A percentile compares a stretch with the other conserved stretches of the same genome.
Evolutionary conservation across 2,888 invertebrate species (phyloP).

Genomic region (Nasonovia ribisnigri): DNA sequence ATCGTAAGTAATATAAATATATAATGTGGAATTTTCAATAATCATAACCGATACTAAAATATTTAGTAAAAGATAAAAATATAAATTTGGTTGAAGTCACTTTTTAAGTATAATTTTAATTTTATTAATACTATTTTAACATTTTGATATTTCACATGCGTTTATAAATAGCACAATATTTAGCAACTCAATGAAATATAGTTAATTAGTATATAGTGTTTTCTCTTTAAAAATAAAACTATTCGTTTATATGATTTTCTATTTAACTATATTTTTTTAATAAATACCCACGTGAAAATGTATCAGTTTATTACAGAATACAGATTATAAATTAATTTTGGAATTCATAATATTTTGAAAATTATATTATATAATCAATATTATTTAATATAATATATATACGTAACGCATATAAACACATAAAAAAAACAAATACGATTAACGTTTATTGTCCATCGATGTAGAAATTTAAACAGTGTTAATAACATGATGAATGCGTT

Average conservation of each 20-base stretch:
- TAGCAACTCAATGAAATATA: neutral
- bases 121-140: neutral
- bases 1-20: too few relatives aligned
- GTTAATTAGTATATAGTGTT: too few relatives aligned
- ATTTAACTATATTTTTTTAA: neutral
- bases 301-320: neutral
- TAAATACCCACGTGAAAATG: neutral
- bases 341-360: neutral
- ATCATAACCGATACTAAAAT: too few relatives aligned
- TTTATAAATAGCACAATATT: neutral
- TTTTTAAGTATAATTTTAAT: too few relatives aligned
- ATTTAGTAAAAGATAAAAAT: too few relatives aligned
- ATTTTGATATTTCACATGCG: neutral
- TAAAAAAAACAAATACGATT: neutral
- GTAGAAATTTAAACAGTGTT: neutral
- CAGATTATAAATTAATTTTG: neutral
- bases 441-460: neutral
- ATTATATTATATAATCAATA: neutral
- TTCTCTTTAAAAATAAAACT: neutral
- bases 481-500: neutral
- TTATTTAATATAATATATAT: neutral
- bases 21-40: too few relatives aligned
- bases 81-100: too few relatives aligned
- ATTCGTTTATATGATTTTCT: neutral
- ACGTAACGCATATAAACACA: neutral